phyloP scores from a whole-genome alignment of 2,113 vertebrate species.

The Mixornis gularis region DNA sequence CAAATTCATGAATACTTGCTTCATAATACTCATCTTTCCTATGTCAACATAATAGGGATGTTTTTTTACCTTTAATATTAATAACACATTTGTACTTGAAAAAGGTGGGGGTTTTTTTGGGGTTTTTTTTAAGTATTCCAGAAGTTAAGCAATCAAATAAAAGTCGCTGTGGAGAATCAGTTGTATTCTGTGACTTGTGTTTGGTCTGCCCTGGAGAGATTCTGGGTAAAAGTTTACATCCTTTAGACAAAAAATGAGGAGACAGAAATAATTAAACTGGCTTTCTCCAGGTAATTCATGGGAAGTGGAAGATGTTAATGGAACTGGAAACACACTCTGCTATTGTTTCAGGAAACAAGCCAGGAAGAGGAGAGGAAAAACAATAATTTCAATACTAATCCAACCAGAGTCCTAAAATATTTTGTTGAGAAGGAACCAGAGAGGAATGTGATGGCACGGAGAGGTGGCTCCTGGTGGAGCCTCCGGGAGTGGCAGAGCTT shows the following conservation, averaged over 20 bases:
- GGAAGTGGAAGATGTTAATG: background rate
- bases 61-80: conserved; percentile 19
- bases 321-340: background rate
- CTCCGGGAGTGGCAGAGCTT: background rate
- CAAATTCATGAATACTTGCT: conserved; percentile 46
- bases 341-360: background rate
- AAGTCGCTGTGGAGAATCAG: background rate
- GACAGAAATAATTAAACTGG: background rate
- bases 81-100: background rate
- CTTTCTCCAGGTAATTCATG: background rate
- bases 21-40: conserved; percentile 7
- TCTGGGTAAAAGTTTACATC: background rate
- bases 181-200: background rate
- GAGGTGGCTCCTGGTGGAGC: background rate
- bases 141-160: background rate
- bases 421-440: background rate
- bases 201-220: background rate
- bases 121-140: background rate
- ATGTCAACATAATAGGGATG: background rate
- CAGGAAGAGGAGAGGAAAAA: background rate
- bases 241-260: background rate
- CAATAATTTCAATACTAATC: background rate
- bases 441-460: background rate
- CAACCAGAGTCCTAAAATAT: background rate
- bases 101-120: accelerated